Percentiles rank a stretch among this genome's conserved stretches.
These are phyloP conservation scores for Mythimna pallens DNA, from an alignment of 2,888 invertebrate species.

Conservation along the genomic window DNA sequence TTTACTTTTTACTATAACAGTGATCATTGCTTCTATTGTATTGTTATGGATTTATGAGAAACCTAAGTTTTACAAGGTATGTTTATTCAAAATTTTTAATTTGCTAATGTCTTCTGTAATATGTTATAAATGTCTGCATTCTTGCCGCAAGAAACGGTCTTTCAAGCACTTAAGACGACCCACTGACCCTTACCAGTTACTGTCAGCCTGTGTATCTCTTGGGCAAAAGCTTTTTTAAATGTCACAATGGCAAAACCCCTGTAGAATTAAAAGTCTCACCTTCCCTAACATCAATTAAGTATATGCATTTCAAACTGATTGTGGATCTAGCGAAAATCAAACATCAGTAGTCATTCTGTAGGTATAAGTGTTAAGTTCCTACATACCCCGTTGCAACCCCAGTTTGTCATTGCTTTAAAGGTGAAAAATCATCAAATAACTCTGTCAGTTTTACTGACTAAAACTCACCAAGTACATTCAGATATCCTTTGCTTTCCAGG, in stretches of 20 bases:
- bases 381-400: too few species aligned
- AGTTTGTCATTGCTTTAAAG: too few species aligned
- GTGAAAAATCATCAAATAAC: too few species aligned
- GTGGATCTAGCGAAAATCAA: neutral
- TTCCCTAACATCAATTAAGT: too few species aligned
- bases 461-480: too few species aligned
- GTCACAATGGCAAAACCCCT: neutral
- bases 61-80: slow-evolving; percentile 80
- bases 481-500: too few species aligned
- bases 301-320: neutral
- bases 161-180: neutral
- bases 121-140: too few species aligned
- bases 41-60: slow-evolving; percentile 81
- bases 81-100: neutral
- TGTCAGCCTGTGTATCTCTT: neutral
- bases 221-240: neutral
- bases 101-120: neutral
- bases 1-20: slow-evolving; percentile 75
- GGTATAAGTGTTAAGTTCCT: too few species aligned
- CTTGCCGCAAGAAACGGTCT: neutral
- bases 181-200: too few species aligned
- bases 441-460: too few species aligned
- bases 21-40: slow-evolving; percentile 75
- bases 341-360: neutral
- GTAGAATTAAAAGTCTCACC: too few species aligned